A percentile compares a stretch with the other conserved stretches of the same genome.
Evolutionary conservation across 37 sponge, comb jelly and placozoan species (phyloP).

Genomic region (Amphimedon queenslandica): DNA sequence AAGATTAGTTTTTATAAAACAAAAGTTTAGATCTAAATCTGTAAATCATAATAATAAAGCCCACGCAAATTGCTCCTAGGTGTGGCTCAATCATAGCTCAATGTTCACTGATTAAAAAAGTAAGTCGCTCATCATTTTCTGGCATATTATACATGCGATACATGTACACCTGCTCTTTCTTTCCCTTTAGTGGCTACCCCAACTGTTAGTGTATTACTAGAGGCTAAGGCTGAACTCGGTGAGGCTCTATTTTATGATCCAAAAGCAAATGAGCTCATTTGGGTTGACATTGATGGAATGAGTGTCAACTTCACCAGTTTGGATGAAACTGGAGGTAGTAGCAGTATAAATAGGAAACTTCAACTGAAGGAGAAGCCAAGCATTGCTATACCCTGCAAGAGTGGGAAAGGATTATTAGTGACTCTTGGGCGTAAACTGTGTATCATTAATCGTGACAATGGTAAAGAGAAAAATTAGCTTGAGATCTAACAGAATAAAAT

Average conservation of each 20-base stretch:
- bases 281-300: slow-evolving; percentile 41
- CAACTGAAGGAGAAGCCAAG: slow-evolving; percentile 15
- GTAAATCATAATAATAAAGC: too few relatives aligned
- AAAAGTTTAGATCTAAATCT: too few relatives aligned
- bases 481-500: not conserved
- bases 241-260: slow-evolving; percentile 44
- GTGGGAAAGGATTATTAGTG: slow-evolving; percentile 13
- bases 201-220: slow-evolving; percentile 19
- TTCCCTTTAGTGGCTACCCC: too few relatives aligned
- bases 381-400: slow-evolving; percentile 27
- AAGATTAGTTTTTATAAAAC: too few relatives aligned
- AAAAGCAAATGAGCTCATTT: slow-evolving; percentile 30
- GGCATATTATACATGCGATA: too few relatives aligned
- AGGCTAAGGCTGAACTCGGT: slow-evolving; percentile 18
- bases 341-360: not conserved
- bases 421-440: slow-evolving; percentile 26
- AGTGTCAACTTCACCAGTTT: slow-evolving; percentile 35
- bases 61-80: too few relatives aligned
- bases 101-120: too few relatives aligned
- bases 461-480: not conserved
- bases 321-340: too few relatives aligned
- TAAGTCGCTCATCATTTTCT: too few relatives aligned
- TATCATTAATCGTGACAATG: slow-evolving; percentile 32
- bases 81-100: too few relatives aligned
- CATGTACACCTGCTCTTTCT: too few relatives aligned